A percentile compares a stretch with the other conserved stretches of the same genome.
phyloP scores from a whole-genome alignment of 2,113 vertebrate species.

The Ptilorrhoa leucosticta region DNA sequence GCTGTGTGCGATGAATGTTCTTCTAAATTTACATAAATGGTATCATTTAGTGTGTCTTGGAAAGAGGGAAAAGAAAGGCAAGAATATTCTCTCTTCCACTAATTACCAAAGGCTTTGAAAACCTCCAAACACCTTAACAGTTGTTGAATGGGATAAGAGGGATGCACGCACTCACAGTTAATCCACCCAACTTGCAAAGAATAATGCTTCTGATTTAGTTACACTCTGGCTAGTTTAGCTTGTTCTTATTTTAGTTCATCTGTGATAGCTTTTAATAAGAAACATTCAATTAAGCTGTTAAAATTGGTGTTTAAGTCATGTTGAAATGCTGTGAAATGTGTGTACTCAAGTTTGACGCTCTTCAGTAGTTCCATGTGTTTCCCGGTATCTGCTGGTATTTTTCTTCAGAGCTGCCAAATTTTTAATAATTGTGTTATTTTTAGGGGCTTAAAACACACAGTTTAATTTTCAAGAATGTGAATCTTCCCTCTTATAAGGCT shows the following conservation, averaged over 20 bases:
- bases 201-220: constrained; percentile 20
- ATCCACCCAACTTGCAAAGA: not conserved
- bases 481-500: constrained; percentile 37
- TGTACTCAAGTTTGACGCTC: constrained; percentile 35
- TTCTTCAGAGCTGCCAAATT: constrained; percentile 44
- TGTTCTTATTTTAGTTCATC: constrained; percentile 23
- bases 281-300: constrained; percentile 53
- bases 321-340: constrained; percentile 26
- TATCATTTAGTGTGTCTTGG: not conserved
- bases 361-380: constrained; percentile 38
- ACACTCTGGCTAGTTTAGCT: not conserved
- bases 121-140: not conserved
- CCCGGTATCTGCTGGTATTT: not conserved
- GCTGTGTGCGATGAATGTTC: not conserved
- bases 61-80: not conserved
- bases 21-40: not conserved
- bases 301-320: constrained; percentile 46
- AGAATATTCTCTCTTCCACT: not conserved
- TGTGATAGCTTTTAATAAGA: constrained; percentile 44
- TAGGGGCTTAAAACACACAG: constrained; percentile 25
- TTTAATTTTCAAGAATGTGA: constrained; percentile 40
- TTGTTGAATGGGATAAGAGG: not conserved
- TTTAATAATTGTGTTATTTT: constrained; percentile 60
- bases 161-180: not conserved
- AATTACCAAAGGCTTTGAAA: not conserved